Base-by-base conservation (phyloP, 1,140 invertebrate species). In the Ladona fulva region DNA sequence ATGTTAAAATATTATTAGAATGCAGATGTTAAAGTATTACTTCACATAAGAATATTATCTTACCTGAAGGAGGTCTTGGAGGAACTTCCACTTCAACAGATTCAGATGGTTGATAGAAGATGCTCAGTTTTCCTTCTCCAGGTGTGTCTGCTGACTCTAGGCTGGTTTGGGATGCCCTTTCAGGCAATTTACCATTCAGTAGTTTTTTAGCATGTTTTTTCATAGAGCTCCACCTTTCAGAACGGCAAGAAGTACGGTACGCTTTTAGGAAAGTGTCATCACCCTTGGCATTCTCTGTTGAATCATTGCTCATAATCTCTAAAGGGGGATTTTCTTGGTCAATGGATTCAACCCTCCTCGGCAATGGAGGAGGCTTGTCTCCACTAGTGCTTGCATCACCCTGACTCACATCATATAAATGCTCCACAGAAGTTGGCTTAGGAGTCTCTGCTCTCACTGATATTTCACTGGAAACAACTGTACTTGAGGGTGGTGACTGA, bases 111-210 rank as follows among this genome's bases (percentile, higher is more conserved):
- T 66, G 14, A 22, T 66, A 66, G 14, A 66, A 66, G 52, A 66
- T 12, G 12, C 52, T 66, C 16, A 66, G 66, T 83, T 84, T 74
- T 84, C 84, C 16, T 80, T 80, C 25, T 83, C 82, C 75, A 82
- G 78, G 29, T 81, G 81, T 5, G 83, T 80, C 1, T 5, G 29
- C 8, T 5, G 29, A 8, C 1, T 37, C 29, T 37, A 37, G 3
- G 8, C 8, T 37, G 29, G 29, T 37, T 5, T 5, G 1, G 29
- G 29, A 37, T 37, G 29, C 24, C 42, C 29, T 66, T 76, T 77
- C 52, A 42, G 24, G 59, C 24, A 24, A 52, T 52, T 25, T 52
- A 74, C 22, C 24, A 16, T 52, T 22, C 73, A 16, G 29, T 37
- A 22, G 24, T 75, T 29, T 16, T 44, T 76, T 24, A 76, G 14